phyloP scores from a whole-genome alignment of 2,797 vertebrate genomes.

The Monodelphis domestica region DNA sequence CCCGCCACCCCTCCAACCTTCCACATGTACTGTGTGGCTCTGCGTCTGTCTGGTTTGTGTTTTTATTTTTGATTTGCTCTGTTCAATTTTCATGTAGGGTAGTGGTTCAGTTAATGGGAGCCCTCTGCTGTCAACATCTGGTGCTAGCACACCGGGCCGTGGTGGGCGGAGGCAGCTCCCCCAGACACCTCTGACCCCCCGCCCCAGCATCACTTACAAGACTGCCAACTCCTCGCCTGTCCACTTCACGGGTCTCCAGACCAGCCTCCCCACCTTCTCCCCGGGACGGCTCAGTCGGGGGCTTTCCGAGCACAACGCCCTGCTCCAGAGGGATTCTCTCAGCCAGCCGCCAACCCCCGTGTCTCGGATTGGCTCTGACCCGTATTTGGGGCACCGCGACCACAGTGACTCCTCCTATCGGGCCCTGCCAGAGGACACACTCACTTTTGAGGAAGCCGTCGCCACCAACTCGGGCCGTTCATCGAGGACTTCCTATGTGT shows the following conservation, averaged over 20 bases:
- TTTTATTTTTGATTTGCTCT: conserved; percentile 90
- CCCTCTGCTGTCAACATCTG: conserved; percentile 91
- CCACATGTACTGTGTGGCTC: background rate
- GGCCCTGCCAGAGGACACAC: conserved; percentile 88
- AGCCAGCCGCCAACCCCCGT: conserved; percentile 85
- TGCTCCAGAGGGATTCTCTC: conserved; percentile 87
- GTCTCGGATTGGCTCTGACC: conserved; percentile 93
- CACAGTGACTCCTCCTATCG: conserved; percentile 81
- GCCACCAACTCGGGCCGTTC: conserved; percentile 89
- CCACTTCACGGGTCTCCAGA: conserved; percentile 87
- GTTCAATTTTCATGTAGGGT: conserved; percentile 94
- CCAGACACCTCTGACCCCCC: conserved; percentile 94
- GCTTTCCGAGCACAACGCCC: conserved; percentile 93
- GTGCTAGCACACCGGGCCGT: conserved; percentile 92
- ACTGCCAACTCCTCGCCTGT: conserved; percentile 95
- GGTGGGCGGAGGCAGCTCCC: conserved; percentile 96
- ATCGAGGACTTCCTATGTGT: conserved; percentile 89
- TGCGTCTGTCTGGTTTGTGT: conserved; percentile 74
- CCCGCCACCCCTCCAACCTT: background rate
- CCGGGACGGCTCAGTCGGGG: conserved; percentile 92
- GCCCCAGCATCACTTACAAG: conserved; percentile 95
- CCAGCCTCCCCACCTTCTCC: conserved; percentile 86
- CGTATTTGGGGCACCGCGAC: conserved; percentile 88
- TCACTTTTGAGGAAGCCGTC: conserved; percentile 92
- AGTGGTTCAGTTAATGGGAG: conserved; percentile 94